A percentile compares a stretch with the other conserved stretches of the same genome.
These are phyloP conservation scores for Ceramica pisi DNA, from an alignment of 2,888 invertebrate genomes.

Conservation along the genomic window DNA sequence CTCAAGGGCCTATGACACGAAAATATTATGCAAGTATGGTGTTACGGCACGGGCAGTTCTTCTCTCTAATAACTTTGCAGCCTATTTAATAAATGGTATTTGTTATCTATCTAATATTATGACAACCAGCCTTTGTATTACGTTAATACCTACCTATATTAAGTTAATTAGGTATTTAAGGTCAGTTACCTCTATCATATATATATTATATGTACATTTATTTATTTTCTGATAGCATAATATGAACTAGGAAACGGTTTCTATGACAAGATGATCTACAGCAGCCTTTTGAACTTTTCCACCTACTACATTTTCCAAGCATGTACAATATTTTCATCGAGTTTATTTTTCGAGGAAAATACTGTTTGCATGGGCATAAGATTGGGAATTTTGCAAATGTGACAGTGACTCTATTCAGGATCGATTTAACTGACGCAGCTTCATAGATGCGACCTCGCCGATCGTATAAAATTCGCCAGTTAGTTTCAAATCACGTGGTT, in stretches of 20 bases:
- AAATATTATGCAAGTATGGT: conserved; percentile 15
- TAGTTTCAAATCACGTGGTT: neutral
- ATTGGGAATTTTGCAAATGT: too few species aligned
- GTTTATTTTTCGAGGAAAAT: neutral
- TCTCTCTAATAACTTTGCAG: conserved; percentile 10
- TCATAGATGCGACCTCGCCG: neutral
- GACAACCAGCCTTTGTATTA: conserved; percentile 18
- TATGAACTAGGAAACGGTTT: neutral
- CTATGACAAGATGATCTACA: neutral
- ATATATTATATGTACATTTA: neutral
- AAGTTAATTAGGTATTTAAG: conserved; percentile 4
- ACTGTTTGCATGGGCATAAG: too few species aligned
- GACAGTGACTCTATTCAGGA: too few species aligned
- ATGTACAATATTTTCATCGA: neutral
- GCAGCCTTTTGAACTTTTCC: neutral
- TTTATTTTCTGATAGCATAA: neutral
- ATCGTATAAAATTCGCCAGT: too few species aligned
- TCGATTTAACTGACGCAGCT: too few species aligned
- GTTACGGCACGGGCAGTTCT: neutral
- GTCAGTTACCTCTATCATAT: conserved; percentile 11
- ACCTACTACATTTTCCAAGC: neutral
- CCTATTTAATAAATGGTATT: conserved; percentile 30
- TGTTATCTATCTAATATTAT: conserved; percentile 14
- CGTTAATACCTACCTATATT: too few species aligned
- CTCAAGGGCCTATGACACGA: too few species aligned